Base-by-base conservation (phyloP, 1,140 invertebrate genomes). In the Lethocerus indicus region DNA sequence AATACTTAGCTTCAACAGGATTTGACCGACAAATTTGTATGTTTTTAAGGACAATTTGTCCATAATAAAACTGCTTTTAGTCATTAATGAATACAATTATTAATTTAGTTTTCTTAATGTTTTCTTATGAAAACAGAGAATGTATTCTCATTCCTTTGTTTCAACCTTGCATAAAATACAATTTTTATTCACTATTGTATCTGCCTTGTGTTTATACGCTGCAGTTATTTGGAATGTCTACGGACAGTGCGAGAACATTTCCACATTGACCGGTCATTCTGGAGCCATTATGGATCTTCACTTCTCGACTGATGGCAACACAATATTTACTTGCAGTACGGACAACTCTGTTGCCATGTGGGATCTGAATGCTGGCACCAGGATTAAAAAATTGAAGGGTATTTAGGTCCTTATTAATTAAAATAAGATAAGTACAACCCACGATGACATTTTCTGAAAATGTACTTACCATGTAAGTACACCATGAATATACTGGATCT, bases 211-310 rank as follows among this genome's bases (percentile, higher is more conserved):
- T 39, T 54, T 35, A 54, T 60, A 55, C 58, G 23, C 71, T 74
- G 48, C 62, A 95, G 90, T 85, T 64, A 72, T 98, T 56, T 99
- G 96, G 96, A 92, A 87, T 66, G 87, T 93, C 2, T 95, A 93
- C 66, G 94, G 89, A 3, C 92, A 99, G 62, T 98, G 94, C 71
- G 92, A 98, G 60, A 99, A 98, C 66, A 80, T 95, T 54, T 87
- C 86, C 56, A 76, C 84, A 7, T 76, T 98, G 72, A 76, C 79
- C 43, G 92, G 92, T 0, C 96, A 99, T 64, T 88, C 82, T 16
- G 95, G 95, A n/a, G 90, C 93, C 12, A 74, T 99, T 4, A 86
- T 94, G 76, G 93, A 99, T 66, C 65, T 98, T 0, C 85, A 92
- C 57, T 98, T 96, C 62, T 90, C 83, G n/a, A 81, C 88, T 0